Base-by-base conservation (phyloP, 1,140 invertebrate species). In the Drosophila obscura region DNA sequence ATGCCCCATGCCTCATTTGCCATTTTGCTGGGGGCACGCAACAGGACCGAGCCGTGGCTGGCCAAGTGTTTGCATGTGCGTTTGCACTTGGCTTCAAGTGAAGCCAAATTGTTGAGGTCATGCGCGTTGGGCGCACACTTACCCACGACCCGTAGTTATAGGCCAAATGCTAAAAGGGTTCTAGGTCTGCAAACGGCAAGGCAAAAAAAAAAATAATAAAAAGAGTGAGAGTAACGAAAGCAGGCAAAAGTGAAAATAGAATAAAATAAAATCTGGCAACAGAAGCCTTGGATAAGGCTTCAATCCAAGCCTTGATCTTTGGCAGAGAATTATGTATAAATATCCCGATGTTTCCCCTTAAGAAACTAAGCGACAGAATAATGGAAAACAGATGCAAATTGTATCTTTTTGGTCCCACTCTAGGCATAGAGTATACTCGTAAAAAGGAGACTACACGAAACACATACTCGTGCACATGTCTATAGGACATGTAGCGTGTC, bases 81-180 rank as follows among this genome's bases (percentile, higher is more conserved):
- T 84, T 77, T 77, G 80, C 82, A 80, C 83, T 39, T 39, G 35
- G 35, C 35, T 83, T 79, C 64, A 87, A 88, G 60, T 83, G 62
- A 76, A 76, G 65, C 77, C 80, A 88, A 88, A 88, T 83, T 83
- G 83, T 64, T 88, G 76, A 88, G 84, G 83, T 88, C 83, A 88
- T 88, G 83, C 83, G 79, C 83, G 83, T 87, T 87, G 84, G 41
- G 83, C 71, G 79, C 79, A 88, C 75, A 79, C 80, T 81, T 85
- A 50, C 64, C 64, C 24, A 39, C 35, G 48, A 56, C 51, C 58
- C 56, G 35, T 69, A 58, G 61, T 74, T 71, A 66, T 68, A 76
- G 78, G 72, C 26, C 64, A 69, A 31, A 31, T 15, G 24, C 69
- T 56, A 82, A 85, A 82, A 76, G 75, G 83, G 74, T 81, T 85